Base-by-base conservation (phyloP, 2,888 invertebrate genomes). In the Diloba caeruleocephala region DNA sequence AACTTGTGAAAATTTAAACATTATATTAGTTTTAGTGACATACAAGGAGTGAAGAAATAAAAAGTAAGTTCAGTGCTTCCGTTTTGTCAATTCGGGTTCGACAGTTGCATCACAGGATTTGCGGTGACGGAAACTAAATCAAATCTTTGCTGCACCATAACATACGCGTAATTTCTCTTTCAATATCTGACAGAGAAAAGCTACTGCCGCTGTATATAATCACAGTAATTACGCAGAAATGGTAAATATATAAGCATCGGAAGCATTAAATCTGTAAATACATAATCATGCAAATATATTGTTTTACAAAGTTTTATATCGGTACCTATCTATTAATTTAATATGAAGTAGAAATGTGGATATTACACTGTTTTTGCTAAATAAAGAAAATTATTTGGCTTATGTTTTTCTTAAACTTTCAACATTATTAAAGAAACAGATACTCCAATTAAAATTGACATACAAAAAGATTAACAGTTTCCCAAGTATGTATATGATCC, bases 1-100 rank as follows among this genome's bases (percentile, higher is more conserved):
- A 86, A 88, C 89, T 87, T 74, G 90, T 89, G 83, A 84, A 81
- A 79, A 82, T 78, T 79, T 81, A 72, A 76, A 73, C 67, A 73
- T 58, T 48, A 60, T 71, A 68, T 70, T 73, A 73, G 56, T 71
- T 72, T 64, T 71, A 82, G 87, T 89, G 84, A 80, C 76, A 85
- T 75, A 85, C 71, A 83, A 82, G 80, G 78, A 82, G 82, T 84
- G 82, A 72, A 74, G 66, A 70, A 73, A 74, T 74, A 55, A 73
- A 79, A 82, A 77, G 90, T 91, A 92, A 91, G 91, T 91, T 81
- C 69, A 66, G 72, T 78, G 65, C 31, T 61, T 51, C 23, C 29
- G 25, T 42, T 42, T 43, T 39, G 32, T 44, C 9, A 15, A 45
- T 42, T 57, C 50, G 32, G 17, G 42, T 41, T 43, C 13, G 0